These are phyloP conservation scores for Notarius quadriscutis DNA, from an alignment of 2,113 vertebrate species.

Conservation along the genomic window DNA sequence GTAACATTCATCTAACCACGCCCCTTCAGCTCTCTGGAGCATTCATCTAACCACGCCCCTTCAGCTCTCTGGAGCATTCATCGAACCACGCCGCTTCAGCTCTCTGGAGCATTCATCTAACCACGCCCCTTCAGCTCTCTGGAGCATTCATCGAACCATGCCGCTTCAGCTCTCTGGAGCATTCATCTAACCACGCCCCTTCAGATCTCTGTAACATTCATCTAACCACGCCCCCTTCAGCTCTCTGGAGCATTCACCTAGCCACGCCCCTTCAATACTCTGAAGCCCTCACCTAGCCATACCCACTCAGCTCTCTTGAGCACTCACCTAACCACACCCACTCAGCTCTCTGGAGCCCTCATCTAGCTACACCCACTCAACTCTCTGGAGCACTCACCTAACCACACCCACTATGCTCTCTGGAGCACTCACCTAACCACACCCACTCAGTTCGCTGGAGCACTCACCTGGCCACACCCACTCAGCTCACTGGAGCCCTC, in stretches of 20 bases:
- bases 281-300: not conserved
- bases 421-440: not conserved
- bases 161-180: not conserved
- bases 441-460: not conserved
- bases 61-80: not conserved
- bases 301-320: not conserved
- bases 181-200: not conserved
- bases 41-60: not conserved
- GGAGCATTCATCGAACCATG: not conserved
- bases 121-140: not conserved
- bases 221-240: not conserved
- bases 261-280: not conserved
- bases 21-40: not conserved
- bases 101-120: not conserved
- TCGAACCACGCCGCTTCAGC: not conserved
- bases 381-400: not conserved
- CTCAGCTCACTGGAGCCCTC: not conserved
- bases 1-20: not conserved
- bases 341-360: not conserved
- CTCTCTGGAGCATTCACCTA: not conserved
- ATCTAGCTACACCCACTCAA: not conserved
- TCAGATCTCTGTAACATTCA: not conserved
- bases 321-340: not conserved
- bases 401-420: not conserved
- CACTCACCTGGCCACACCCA: not conserved